A percentile compares a stretch with the other conserved stretches of the same genome.
Evolutionary conservation across 2,888 invertebrate species (phyloP).

Genomic region (Steromphala cineraria): DNA sequence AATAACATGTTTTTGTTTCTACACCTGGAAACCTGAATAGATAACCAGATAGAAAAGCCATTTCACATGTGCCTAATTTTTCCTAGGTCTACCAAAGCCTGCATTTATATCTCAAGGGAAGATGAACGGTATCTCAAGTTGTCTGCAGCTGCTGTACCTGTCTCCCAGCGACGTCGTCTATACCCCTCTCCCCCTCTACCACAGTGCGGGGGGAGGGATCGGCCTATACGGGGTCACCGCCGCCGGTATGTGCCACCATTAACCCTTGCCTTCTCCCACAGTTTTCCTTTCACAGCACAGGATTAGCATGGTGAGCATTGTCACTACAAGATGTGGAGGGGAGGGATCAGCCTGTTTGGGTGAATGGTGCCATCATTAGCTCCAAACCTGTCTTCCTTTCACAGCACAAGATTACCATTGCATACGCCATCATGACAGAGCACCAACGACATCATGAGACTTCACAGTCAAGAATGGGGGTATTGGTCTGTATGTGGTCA

Average conservation of each 20-base stretch:
- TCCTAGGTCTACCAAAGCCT: conserved; percentile 78
- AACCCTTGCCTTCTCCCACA: neutral
- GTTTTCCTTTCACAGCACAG: neutral
- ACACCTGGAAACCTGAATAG: neutral
- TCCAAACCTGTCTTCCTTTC: too few relatives aligned
- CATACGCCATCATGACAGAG: too few relatives aligned
- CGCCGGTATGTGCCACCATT: conserved; percentile 19
- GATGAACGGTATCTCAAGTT: conserved; percentile 29
- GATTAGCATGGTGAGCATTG: neutral
- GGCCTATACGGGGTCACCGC: conserved; percentile 76
- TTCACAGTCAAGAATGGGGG: too few relatives aligned
- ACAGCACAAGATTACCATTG: too few relatives aligned
- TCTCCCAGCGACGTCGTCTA: conserved; percentile 85
- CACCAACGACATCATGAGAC: too few relatives aligned
- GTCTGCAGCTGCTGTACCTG: conserved; percentile 42
- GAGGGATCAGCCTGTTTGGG: too few relatives aligned
- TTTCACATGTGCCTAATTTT: neutral
- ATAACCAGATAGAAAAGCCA: neutral
- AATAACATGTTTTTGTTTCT: neutral
- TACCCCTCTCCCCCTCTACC: conserved; percentile 93
- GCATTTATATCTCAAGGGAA: conserved; percentile 92
- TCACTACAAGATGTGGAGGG: too few relatives aligned
- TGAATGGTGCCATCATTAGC: too few relatives aligned
- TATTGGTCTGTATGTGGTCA: conserved; percentile 79
- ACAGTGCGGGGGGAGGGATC: conserved; percentile 92